Base-by-base conservation (phyloP, 2,797 vertebrate species). In the Acipenser transmontanus region DNA sequence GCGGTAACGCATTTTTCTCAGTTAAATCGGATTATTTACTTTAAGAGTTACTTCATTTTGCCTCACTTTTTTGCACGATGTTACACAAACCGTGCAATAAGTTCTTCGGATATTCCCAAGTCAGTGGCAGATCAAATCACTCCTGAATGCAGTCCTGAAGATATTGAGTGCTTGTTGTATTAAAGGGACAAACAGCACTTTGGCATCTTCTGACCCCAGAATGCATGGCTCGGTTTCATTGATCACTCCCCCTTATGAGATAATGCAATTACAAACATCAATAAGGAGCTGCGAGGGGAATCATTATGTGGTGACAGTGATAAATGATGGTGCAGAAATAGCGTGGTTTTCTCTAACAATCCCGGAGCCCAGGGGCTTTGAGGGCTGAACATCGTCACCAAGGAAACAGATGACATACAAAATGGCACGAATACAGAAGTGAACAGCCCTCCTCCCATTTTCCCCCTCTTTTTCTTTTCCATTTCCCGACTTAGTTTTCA, bases 181-280 rank as follows among this genome's bases (percentile, higher is more conserved):
- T 92, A 85, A 85, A 89, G 71, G 88, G 86, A 88, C 88, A 91
- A 90, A 89, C 89, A 87, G 89, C 89, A 82, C 86, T 83, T 85
- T 85, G 83, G 87, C 91, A 90, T 90, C 89, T 87, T 87, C 89
- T 93, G 92, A 93, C 92, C 92, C 90, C 92, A 86, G 84, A 81
- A 87, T 90, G 90, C 91, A 91, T 84, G 86, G 90, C 89, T 87
- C 84, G 85, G 88, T 89, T 90, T 91, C 94, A 96, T 96, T 95
- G 94, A 97, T 96, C 93, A 86, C 77, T 81, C 86, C 90, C 90
- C 91, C 92, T 94, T 92, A 94, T 93, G 94, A 97, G 94, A 96
- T 98, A 98, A 98, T 95, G 93, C 94, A 98, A 98, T 98, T 98
- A 97, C 93, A 96, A 97, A 98, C 96, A 98, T 97, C 95, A 98